Evolutionary conservation across 2,888 invertebrate species (phyloP), one percentile per base, ranked within the genome.

Genomic region (Automeris io): DNA sequence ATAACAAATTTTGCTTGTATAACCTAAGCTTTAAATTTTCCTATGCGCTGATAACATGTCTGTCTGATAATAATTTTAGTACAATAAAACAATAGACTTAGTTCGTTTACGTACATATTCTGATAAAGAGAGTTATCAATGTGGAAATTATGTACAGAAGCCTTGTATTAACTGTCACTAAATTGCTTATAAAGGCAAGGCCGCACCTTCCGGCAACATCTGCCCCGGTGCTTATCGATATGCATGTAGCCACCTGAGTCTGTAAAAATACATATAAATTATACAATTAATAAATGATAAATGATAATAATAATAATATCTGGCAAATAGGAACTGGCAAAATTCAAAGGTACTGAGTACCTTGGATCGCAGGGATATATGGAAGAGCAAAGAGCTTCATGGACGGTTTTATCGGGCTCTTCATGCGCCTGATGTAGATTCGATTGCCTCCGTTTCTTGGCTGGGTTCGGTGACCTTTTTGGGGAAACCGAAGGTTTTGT

Each of bases 161-260:
- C 52, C 86, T 73, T 1, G 80, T 83, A 41, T 86, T 75, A 11
- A 83, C 47, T 1, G 62, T 41, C 6, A 60, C 31, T 21, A 75
- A 39, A 44, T 69, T 67, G 46, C 80, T 81, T 34, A 86, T 50
- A 4, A 79, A n/a, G 2, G 74, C 79, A 3, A 87, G 55, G 1
- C 53, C 47, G 42, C 73, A 81, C 5, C 87, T 67, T 0, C 85
- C 81, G 1, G 71, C 64, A 0, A 87, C 72, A 39, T 87, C 87
- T 1, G 85, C 75, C 2, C 71, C 83, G 0, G 82, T 74, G 40
- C 77, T 67, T 8, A 86, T 68, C 1, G 87, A 80, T 39, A 87
- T 77, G 41, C 80, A 80, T 11, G 63, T 60, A 2, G 86, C 82
- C 7, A 85, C 78, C 56, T 78, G 61, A 24, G 51, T 55, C 87